Evolutionary conservation across 2,888 invertebrate species (phyloP).

Genomic region (Tanypteryx hageni): DNA sequence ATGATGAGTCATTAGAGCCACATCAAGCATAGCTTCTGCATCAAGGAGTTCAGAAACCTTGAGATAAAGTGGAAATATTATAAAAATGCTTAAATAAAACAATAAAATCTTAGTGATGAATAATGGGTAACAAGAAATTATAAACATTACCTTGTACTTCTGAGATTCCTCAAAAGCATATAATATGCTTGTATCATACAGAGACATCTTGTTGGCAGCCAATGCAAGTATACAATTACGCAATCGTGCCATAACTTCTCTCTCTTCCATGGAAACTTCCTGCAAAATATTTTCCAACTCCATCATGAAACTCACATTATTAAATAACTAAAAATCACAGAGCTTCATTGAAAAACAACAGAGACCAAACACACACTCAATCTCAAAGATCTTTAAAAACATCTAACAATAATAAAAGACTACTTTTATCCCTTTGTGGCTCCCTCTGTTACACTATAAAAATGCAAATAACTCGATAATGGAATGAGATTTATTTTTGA

Average conservation of each 20-base stretch:
- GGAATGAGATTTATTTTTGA: no score
- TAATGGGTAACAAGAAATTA: background rate
- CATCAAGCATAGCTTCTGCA: conserved; percentile 90
- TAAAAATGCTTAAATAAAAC: background rate
- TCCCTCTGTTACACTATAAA: no score
- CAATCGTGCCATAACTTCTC: conserved; percentile 92
- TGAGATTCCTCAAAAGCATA: conserved; percentile 94
- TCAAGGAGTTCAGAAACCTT: conserved; percentile 83
- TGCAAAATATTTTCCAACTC: conserved; percentile 72
- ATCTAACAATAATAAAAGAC: no score
- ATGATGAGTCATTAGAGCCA: conserved; percentile 88
- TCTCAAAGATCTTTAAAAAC: no score
- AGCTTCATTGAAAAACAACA: no score
- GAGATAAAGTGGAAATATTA: conserved; percentile 67
- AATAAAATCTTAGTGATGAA: background rate
- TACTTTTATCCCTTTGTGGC: no score
- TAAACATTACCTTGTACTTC: conserved; percentile 83
- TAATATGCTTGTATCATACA: conserved; percentile 94
- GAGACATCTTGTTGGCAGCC: conserved; percentile 90
- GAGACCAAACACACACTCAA: no score
- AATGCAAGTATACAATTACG: conserved; percentile 93
- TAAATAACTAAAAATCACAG: no score
- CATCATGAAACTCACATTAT: background rate
- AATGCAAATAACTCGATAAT: no score
- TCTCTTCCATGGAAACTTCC: conserved; percentile 84